phyloP scores from a whole-genome alignment of 2,113 vertebrate genomes.

The Empidonax traillii region DNA sequence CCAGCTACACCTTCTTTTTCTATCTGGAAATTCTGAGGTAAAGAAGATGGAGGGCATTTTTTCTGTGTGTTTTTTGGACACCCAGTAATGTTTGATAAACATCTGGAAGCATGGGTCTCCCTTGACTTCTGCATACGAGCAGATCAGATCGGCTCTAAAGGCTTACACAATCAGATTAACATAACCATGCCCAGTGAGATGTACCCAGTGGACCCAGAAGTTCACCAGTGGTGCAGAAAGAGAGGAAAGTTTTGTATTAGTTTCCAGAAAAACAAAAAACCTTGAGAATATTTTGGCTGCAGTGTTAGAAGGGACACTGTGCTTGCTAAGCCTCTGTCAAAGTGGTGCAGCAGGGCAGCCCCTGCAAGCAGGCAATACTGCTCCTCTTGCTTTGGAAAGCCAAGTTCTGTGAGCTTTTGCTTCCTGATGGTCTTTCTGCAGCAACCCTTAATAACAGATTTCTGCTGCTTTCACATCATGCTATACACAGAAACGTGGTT shows the following conservation, averaged over 20 bases:
- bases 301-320: background rate
- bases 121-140: background rate
- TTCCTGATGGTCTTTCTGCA: background rate
- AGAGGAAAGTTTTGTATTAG: background rate
- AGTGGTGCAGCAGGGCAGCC: rapidly evolving
- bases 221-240: background rate
- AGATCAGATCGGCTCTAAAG: background rate
- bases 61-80: background rate
- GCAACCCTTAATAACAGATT: background rate
- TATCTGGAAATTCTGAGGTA: background rate
- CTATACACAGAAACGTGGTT: background rate
- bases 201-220: background rate
- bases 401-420: background rate
- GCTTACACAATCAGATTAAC: rapidly evolving
- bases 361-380: background rate
- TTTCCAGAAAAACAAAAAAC: background rate
- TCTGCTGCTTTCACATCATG: background rate
- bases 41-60: background rate
- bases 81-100: background rate
- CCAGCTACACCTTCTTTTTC: background rate
- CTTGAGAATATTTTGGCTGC: background rate
- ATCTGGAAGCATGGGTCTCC: background rate
- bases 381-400: background rate
- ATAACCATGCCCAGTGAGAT: background rate
- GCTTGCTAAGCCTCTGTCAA: background rate